Conservation (phyloP, 53 echinoderm and acorn worm species). For the Henricia sp. region DNA sequence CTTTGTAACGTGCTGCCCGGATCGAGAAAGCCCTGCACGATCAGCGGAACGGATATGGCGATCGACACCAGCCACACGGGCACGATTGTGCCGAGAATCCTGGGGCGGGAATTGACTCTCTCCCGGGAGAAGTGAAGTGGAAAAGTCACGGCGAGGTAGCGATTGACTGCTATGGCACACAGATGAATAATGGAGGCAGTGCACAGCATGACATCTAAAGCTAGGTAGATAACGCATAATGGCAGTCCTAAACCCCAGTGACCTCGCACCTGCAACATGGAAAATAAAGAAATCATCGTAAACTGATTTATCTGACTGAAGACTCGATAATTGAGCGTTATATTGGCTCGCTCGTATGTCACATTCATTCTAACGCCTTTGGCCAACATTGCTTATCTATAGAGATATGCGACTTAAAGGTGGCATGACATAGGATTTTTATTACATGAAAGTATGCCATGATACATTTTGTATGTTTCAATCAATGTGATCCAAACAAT, state of each 20-base stretch:
- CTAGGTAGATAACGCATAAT: conserved; percentile 92
- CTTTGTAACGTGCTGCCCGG: conserved; percentile 85
- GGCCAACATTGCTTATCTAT: too few relatives aligned
- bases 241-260: conserved; percentile 92
- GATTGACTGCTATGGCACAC: conserved; percentile 99
- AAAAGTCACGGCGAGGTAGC: conserved; percentile 97
- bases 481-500: too few relatives aligned
- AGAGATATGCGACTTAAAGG: too few relatives aligned
- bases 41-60: conserved; percentile 81
- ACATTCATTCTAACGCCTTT: too few relatives aligned
- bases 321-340: too few relatives aligned
- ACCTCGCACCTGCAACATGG: conserved; percentile 83
- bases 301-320: too few relatives aligned
- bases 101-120: conserved; percentile 87
- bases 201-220: conserved; percentile 94
- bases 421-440: too few relatives aligned
- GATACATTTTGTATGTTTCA: too few relatives aligned
- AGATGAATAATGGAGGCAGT: conserved; percentile 98
- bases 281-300: too few relatives aligned
- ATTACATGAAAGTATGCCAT: too few relatives aligned
- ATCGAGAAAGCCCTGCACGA: conserved; percentile 85
- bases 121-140: conserved; percentile 95
- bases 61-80: conserved; percentile 96
- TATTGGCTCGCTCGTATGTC: too few relatives aligned
- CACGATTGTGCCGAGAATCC: conserved; percentile 93